Percentiles rank a stretch among this genome's conserved stretches.
These are phyloP conservation scores for Pachycephus smyrnensis DNA, from an alignment of 2,888 invertebrate genomes.

Conservation along the genomic window DNA sequence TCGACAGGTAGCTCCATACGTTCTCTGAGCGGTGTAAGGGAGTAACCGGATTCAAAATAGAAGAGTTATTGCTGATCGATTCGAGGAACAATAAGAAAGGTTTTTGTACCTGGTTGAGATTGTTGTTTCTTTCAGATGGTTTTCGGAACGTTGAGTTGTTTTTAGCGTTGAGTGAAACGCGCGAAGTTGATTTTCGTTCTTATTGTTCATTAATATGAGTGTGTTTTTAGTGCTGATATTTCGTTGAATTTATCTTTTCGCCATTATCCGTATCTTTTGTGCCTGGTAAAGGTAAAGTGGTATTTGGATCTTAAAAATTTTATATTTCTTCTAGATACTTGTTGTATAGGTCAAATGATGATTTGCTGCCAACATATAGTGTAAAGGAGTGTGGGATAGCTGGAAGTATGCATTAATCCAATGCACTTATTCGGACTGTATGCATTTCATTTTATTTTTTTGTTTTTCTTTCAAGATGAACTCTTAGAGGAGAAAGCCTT, in stretches of 20 bases:
- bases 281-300: not conserved
- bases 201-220: not conserved
- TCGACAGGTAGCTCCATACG: not conserved
- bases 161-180: not conserved
- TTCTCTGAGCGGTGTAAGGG: not conserved
- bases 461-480: not conserved
- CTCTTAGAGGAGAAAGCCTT: not conserved
- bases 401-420: not conserved
- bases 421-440: not conserved
- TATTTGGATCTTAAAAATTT: not conserved
- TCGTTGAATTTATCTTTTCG: not conserved
- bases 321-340: not conserved
- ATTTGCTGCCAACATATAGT: not conserved
- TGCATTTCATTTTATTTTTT: not conserved
- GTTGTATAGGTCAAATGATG: not conserved
- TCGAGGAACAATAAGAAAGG: not conserved
- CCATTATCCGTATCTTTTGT: not conserved
- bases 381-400: not conserved
- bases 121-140: not conserved
- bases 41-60: not conserved
- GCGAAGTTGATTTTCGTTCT: not conserved
- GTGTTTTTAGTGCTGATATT: not conserved
- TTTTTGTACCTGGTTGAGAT: not conserved
- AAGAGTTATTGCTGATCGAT: not conserved
- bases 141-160: not conserved